phyloP scores from a whole-genome alignment of 2,113 vertebrate species.

The Passerina amoena region DNA sequence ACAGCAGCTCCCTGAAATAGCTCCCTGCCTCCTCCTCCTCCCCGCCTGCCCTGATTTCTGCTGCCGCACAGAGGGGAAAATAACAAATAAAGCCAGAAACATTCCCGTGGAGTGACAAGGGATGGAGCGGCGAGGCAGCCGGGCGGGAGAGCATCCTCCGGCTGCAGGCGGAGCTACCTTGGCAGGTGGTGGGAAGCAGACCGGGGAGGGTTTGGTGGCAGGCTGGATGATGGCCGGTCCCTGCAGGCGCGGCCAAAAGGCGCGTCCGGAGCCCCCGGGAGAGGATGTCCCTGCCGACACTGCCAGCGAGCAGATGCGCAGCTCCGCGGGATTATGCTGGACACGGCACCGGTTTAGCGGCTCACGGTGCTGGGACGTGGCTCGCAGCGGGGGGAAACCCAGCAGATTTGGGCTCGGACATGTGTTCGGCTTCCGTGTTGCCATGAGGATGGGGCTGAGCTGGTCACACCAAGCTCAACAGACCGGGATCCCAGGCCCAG shows the following conservation, averaged over 20 bases:
- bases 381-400: rapidly evolving
- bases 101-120: not conserved
- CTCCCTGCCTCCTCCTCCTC: slow-evolving; percentile 30
- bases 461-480: not conserved
- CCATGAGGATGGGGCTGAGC: rapidly evolving
- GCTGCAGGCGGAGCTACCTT: not conserved
- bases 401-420: rapidly evolving
- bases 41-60: slow-evolving; percentile 43
- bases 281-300: not conserved
- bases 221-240: not conserved
- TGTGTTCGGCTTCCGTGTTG: rapidly evolving
- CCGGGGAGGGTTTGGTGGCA: rapidly evolving
- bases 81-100: not conserved
- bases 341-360: not conserved
- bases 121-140: not conserved
- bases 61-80: not conserved
- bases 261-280: not conserved
- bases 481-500: rapidly evolving
- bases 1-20: slow-evolving; percentile 54
- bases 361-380: rapidly evolving
- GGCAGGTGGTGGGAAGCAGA: not conserved
- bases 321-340: not conserved
- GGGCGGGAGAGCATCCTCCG: not conserved
- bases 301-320: not conserved
- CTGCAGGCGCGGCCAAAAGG: rapidly evolving